Conservation (phyloP, 2,888 invertebrate species). For the Mythimna impura region DNA sequence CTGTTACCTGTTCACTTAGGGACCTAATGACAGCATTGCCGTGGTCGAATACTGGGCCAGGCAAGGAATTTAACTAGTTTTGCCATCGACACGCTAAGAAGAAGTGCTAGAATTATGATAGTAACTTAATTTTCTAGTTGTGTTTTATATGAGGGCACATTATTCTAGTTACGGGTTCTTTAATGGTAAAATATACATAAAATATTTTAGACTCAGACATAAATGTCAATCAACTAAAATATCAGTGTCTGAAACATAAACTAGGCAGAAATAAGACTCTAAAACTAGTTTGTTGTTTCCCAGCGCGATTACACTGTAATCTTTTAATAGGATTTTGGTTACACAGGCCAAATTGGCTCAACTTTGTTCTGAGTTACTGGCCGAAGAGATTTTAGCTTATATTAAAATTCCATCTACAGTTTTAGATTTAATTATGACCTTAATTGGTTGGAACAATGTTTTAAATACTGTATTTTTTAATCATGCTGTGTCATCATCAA, state of each 20-base stretch:
- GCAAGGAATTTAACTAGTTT: too few species aligned
- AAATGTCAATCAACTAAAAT: conserved; percentile 5
- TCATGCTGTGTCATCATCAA: neutral
- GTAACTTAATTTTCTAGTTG: too few species aligned
- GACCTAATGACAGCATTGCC: too few species aligned
- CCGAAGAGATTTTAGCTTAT: conserved; percentile 31
- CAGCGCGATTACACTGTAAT: conserved; percentile 50
- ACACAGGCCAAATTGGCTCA: conserved; percentile 40
- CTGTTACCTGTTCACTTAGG: too few species aligned
- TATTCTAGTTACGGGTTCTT: too few species aligned
- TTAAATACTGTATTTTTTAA: neutral
- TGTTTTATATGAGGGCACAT: too few species aligned
- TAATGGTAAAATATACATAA: too few species aligned
- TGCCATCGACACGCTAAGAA: too few species aligned
- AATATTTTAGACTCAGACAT: too few species aligned
- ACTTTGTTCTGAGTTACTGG: conserved; percentile 44
- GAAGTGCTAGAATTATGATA: too few species aligned
- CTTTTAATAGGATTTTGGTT: conserved; percentile 61
- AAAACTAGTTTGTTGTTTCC: conserved; percentile 46
- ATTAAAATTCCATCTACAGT: conserved; percentile 35
- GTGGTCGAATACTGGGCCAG: too few species aligned
- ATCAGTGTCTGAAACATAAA: conserved; percentile 23
- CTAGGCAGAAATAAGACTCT: conserved; percentile 37
- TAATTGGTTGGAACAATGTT: neutral
- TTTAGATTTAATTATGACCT: conserved; percentile 30